phyloP scores from a whole-genome alignment of 92 coral and sea anemone species.

The Phenganax marumi region DNA sequence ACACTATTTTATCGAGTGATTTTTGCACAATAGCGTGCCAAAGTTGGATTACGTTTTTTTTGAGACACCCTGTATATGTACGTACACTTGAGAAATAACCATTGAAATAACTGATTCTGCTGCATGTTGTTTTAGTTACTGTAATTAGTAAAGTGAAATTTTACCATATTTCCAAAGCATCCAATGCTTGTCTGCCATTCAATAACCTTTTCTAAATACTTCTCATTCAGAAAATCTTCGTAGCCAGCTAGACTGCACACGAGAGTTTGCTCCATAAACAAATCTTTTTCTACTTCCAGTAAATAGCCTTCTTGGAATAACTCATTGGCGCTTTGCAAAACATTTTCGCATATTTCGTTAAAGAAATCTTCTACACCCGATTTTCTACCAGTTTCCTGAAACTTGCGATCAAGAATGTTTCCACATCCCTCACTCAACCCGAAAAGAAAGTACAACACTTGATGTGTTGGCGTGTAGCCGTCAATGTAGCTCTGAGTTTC shows the following conservation, averaged over 20 bases:
- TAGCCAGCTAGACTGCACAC: constrained; percentile 46
- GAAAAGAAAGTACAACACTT: constrained; percentile 38
- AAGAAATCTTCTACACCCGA: constrained; percentile 26
- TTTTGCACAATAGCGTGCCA: no score
- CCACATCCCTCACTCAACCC: constrained; percentile 34
- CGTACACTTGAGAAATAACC: background rate
- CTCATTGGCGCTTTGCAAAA: constrained; percentile 20
- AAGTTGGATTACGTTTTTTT: no score
- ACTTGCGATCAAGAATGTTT: constrained; percentile 6
- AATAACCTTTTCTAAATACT: constrained; percentile 14
- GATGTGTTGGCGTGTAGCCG: constrained; percentile 44
- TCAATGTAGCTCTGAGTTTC: constrained; percentile 33
- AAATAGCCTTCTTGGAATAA: background rate
- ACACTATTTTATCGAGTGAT: no score
- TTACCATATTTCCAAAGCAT: constrained; percentile 42
- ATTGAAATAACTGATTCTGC: background rate
- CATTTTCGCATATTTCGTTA: constrained; percentile 28
- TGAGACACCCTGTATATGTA: no score
- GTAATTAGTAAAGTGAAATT: background rate
- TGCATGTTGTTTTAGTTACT: background rate
- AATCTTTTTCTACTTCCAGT: constrained; percentile 33
- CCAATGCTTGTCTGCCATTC: constrained; percentile 40
- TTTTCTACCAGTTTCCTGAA: background rate
- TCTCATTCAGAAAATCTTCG: constrained; percentile 36
- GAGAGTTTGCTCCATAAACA: constrained; percentile 44